Base-by-base conservation (phyloP, 1,140 invertebrate species). In the Harpegnathos saltator region DNA sequence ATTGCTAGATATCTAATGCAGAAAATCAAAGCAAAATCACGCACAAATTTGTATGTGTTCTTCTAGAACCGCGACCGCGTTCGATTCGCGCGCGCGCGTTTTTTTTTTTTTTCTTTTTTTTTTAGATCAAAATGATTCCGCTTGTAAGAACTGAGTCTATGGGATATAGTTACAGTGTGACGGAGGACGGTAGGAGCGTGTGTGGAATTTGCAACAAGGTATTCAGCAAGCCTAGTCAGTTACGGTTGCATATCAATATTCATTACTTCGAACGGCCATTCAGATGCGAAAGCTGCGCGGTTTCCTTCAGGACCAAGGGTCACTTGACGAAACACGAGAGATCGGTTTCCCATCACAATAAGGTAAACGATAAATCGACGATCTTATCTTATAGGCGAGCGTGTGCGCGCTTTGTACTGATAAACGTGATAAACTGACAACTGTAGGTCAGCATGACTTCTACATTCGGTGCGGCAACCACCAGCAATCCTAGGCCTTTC, bases 181-280 rank as follows among this genome's bases (percentile, higher is more conserved):
- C 95, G 83, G 97, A 97, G 89, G 97, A 98, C 92, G 97, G 97
- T 0, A 96, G 97, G 54, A 97, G 97, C 88, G 96, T 97, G 26
- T 99, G 98, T 92, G 95, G 95, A 63, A 97, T 99, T 86, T 99
- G 98, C 94, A 96, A 97, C 77, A 99, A 99, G 94, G 96, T 96
- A 78, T 99, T 99, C 93, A 97, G 96, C 69, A 98, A 98, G 94
- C 97, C 97, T 63, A 97, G 97, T 89, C 98, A 99, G 92, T 94
- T 99, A 83, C 96, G 96, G 73, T 95, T 99, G 65, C 98, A 99
- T 94, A 97, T 98, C 91, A 99, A 99, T 93, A 99, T 99, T 90
- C 98, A 99, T 94, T 99, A 98, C 90, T 97, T 99, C 94, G 98
- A 99, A 92, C 95, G 98, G 63, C 98, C 98, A 72, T 99, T 97